These are phyloP conservation scores for Diplolepis rosae DNA, from an alignment of 2,888 invertebrate genomes.

Conservation along the genomic window DNA sequence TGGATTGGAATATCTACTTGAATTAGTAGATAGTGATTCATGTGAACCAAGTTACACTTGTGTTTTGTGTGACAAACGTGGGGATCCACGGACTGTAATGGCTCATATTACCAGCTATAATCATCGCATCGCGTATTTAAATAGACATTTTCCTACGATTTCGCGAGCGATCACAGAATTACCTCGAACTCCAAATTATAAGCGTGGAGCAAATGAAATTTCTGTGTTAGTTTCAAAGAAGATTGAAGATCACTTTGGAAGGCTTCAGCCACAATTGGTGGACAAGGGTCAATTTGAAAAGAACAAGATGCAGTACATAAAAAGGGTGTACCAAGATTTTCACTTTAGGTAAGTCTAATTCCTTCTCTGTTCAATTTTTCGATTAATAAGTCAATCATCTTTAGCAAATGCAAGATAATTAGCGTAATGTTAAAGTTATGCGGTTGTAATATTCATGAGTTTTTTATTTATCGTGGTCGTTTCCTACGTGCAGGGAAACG, in stretches of 20 bases:
- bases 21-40: conserved; percentile 80
- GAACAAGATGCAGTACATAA: conserved; percentile 77
- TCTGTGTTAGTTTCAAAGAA: conserved; percentile 78
- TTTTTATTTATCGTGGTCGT: conserved; percentile 54
- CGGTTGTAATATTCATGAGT: background rate
- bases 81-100: conserved; percentile 86
- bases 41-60: conserved; percentile 85
- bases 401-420: background rate
- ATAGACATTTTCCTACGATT: conserved; percentile 79
- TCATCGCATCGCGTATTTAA: conserved; percentile 83
- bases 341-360: conserved; percentile 77
- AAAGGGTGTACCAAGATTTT: conserved; percentile 79
- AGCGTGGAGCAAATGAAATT: conserved; percentile 72
- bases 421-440: background rate
- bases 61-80: conserved; percentile 85
- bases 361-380: conserved; percentile 33
- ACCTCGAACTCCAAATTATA: conserved; percentile 77
- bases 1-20: conserved; percentile 88
- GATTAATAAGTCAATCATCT: background rate
- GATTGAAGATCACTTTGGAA: conserved; percentile 85
- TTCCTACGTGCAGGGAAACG: conserved; percentile 73
- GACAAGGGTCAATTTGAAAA: conserved; percentile 82
- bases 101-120: conserved; percentile 86
- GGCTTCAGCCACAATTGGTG: conserved; percentile 80
- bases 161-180: conserved; percentile 78